A percentile compares a stretch with the other conserved stretches of the same genome.
phyloP scores from a whole-genome alignment of 2,113 vertebrate genomes.

The Leptobrachium leishanense region DNA sequence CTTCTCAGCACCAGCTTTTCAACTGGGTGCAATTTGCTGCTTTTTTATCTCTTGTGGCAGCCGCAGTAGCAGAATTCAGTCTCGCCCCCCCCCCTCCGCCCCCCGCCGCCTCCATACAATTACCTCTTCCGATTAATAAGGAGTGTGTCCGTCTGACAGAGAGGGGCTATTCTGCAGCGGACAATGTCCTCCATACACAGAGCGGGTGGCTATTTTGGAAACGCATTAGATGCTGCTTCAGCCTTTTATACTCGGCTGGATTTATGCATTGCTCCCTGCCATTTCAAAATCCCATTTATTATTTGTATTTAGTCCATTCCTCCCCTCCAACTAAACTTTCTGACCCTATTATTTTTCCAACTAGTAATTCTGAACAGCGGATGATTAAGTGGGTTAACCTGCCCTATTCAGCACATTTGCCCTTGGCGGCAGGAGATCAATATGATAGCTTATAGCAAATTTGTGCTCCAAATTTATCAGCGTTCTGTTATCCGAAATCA shows the following conservation, averaged over 20 bases:
- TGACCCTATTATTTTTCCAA: not conserved
- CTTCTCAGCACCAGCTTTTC: conserved; percentile 41
- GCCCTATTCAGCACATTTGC: conserved; percentile 36
- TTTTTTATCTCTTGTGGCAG: conserved; percentile 51
- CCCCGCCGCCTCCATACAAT: conserved; percentile 43
- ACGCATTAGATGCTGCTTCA: conserved; percentile 49
- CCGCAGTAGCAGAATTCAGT: conserved; percentile 27
- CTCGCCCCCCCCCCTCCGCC: not conserved
- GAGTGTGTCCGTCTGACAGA: conserved; percentile 49
- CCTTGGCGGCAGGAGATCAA: conserved; percentile 25
- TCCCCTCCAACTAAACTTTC: not conserved
- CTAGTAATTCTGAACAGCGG: conserved; percentile 26
- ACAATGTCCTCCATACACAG: conserved; percentile 47
- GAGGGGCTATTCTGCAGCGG: conserved; percentile 42
- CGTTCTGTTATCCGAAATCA: conserved; percentile 24
- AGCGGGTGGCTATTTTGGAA: conserved; percentile 49
- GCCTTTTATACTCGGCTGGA: conserved; percentile 44
- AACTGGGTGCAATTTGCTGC: conserved; percentile 44
- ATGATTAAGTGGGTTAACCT: conserved; percentile 43
- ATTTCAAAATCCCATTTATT: conserved; percentile 38
- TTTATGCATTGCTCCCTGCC: conserved; percentile 43
- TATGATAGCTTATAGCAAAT: conserved; percentile 37
- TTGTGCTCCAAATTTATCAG: conserved; percentile 22
- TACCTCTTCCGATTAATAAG: conserved; percentile 47
- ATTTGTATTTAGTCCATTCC: conserved; percentile 11